Evolutionary conservation across 92 coral and sea anemone genomes (phyloP), one percentile per base, ranked within the genome.

Genomic region (Desmophyllum pertusum): DNA sequence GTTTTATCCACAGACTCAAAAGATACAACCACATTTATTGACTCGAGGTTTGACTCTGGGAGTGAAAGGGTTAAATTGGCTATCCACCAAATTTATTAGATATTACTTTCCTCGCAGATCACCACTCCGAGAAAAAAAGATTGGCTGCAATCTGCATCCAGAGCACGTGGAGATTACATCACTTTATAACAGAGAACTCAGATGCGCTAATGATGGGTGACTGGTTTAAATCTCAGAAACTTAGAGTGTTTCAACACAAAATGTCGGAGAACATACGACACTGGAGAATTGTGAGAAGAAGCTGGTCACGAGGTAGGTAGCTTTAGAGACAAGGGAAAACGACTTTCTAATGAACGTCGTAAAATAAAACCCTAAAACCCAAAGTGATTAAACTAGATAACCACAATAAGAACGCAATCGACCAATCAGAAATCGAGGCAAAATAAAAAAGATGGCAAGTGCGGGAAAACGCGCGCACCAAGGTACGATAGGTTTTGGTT

Each of bases 91-190:
- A n/a, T n/a, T n/a, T n/a, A n/a, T n/a, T n/a, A 17, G 63, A 37
- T 9, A 13, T 76, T 19, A 2, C 7, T 68, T 35, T 59, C 33
- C 15, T 80, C 29, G 25, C 59, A 96, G 98, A 92, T 33, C 95
- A 94, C 81, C 48, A 71, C 17, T 38, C 75, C 52, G 70, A 52
- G 62, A 93, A 87, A 45, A 97, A 88, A 88, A 78, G 55, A 18
- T 73, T 86, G 41, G 99, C 99, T 23, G 99, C 99, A 10, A 80
- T 61, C 15, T 94, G 95, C 55, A 92, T 97, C 64, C 98, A 97
- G 73, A 92, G 94, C 59, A 90, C 81, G 77, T 97, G 99, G 99
- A 81, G 95, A 81, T 88, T 90, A 77, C 78, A 90, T 79, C 78
- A 68, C 67, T 97, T 89, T 71, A 79, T 85, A 21, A 93, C 87